Evolutionary conservation across 23 tunicate species (phyloP).

Genomic region (Clavelina lepadiformis): DNA sequence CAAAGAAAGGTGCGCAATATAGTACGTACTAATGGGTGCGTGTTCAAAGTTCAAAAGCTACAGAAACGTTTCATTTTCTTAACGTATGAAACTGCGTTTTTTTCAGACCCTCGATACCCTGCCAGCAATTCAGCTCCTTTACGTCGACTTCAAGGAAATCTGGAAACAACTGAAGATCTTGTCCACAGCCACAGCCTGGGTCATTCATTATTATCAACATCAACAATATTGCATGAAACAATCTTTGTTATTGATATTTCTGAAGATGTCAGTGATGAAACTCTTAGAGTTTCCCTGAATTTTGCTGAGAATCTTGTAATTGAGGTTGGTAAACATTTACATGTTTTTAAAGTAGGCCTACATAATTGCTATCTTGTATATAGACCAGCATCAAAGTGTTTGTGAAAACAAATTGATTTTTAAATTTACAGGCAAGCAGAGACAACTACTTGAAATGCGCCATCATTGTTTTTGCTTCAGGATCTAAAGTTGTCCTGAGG

Average conservation of each 20-base stretch:
- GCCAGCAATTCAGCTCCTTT: conserved; percentile 27
- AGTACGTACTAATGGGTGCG: too few species aligned
- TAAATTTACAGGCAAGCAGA: too few species aligned
- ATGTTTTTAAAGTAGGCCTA: too few species aligned
- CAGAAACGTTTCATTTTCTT: too few species aligned
- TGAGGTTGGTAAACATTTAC: too few species aligned
- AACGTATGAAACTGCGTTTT: too few species aligned
- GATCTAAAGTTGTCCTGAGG: conserved; percentile 10
- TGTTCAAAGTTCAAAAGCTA: too few species aligned
- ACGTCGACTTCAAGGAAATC: conserved; percentile 9
- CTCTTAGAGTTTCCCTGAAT: conserved; percentile 19
- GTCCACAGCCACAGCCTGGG: conserved; percentile 15
- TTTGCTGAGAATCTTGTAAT: conserved; percentile 45
- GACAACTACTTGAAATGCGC: conserved; percentile 40
- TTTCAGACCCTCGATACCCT: conserved; percentile 51
- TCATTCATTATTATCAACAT: background rate
- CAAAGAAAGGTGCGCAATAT: too few species aligned
- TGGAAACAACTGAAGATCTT: conserved; percentile 10
- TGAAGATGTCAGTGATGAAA: conserved; percentile 6
- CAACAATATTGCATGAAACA: conserved; percentile 23
- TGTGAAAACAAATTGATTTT: too few species aligned
- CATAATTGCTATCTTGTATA: too few species aligned
- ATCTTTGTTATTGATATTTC: conserved; percentile 61
- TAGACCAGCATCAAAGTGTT: too few species aligned
- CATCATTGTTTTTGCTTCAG: conserved; percentile 46